Conservation (phyloP, 2,888 invertebrate species). For the Drosophila quasianomalipes region DNA sequence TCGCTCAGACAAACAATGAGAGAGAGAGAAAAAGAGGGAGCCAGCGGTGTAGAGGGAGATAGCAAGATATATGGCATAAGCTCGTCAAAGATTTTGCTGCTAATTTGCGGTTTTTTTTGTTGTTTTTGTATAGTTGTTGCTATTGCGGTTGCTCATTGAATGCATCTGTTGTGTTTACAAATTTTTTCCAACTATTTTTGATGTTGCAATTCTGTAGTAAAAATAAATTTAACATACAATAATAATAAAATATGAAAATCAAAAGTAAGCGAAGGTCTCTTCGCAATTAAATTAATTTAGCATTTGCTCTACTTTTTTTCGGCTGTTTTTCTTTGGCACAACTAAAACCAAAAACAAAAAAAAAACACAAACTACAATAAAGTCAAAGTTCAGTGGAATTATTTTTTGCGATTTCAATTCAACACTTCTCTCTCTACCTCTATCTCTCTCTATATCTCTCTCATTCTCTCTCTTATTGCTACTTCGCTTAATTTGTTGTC, state of each 20-base stretch:
- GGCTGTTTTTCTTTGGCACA: slow-evolving; percentile 15
- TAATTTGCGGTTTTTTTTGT: slow-evolving; percentile 44
- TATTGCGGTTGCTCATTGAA: slow-evolving; percentile 19
- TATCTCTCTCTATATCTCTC: not conserved
- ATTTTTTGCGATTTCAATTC: slow-evolving; percentile 26
- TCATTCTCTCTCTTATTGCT: not conserved
- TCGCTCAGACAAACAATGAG: not conserved
- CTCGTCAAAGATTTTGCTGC: slow-evolving; percentile 18
- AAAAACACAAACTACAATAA: not conserved
- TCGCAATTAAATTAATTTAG: slow-evolving; percentile 48
- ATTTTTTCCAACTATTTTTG: slow-evolving; percentile 8
- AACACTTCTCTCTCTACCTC: not conserved
- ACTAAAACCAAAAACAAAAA: slow-evolving; percentile 13
- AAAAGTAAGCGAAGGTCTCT: slow-evolving; percentile 5
- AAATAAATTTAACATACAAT: slow-evolving; percentile 8
- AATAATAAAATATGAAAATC: slow-evolving; percentile 4
- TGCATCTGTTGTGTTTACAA: slow-evolving; percentile 1
- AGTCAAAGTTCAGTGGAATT: slow-evolving; percentile 57
- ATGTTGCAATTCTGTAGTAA: slow-evolving; percentile 16
- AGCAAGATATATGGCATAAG: slow-evolving; percentile 1
- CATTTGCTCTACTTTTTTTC: slow-evolving; percentile 45
- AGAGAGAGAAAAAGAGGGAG: not conserved
- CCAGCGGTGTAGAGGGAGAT: not conserved
- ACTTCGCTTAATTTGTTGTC: slow-evolving; percentile 4
- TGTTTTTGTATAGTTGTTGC: slow-evolving; percentile 12